A percentile compares a stretch with the other conserved stretches of the same genome.
phyloP scores from a whole-genome alignment of 2,797 vertebrate genomes.

The Rhadinocentrus ornatus region DNA sequence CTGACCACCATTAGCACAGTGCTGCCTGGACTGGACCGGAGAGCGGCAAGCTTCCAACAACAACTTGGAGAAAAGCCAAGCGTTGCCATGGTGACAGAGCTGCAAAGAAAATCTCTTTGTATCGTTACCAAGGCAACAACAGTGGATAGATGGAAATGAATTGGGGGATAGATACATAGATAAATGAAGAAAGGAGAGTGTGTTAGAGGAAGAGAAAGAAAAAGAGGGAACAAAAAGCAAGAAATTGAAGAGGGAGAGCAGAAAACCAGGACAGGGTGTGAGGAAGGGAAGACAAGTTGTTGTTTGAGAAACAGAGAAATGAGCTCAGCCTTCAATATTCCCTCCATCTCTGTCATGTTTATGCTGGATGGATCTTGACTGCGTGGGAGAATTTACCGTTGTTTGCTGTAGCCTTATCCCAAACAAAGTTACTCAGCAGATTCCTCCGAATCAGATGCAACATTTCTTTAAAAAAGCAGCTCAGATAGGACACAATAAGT shows the following conservation, averaged over 20 bases:
- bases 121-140: constrained; percentile 88
- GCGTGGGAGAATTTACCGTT: constrained; percentile 70
- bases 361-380: constrained; percentile 60
- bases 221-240: constrained; percentile 7
- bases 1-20: constrained; percentile 38
- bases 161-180: constrained; percentile 41
- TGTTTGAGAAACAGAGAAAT: constrained; percentile 30
- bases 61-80: constrained; percentile 81
- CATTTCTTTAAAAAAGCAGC: constrained; percentile 38
- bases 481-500: constrained; percentile 45
- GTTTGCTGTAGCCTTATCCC: constrained; percentile 70
- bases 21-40: constrained; percentile 47
- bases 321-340: constrained; percentile 42
- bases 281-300: constrained; percentile 20
- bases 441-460: constrained; percentile 56
- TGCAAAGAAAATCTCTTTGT: constrained; percentile 84
- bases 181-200: constrained; percentile 21
- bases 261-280: constrained; percentile 15
- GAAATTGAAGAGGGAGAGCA: constrained; percentile 2
- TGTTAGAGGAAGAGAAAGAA: constrained; percentile 6
- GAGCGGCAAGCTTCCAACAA: constrained; percentile 65
- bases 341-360: constrained; percentile 67
- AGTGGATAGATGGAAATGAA: constrained; percentile 68
- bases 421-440: constrained; percentile 80
- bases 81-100: constrained; percentile 86